Evolutionary conservation across 2,888 invertebrate species (phyloP).

Genomic region (Abrostola tripartita): DNA sequence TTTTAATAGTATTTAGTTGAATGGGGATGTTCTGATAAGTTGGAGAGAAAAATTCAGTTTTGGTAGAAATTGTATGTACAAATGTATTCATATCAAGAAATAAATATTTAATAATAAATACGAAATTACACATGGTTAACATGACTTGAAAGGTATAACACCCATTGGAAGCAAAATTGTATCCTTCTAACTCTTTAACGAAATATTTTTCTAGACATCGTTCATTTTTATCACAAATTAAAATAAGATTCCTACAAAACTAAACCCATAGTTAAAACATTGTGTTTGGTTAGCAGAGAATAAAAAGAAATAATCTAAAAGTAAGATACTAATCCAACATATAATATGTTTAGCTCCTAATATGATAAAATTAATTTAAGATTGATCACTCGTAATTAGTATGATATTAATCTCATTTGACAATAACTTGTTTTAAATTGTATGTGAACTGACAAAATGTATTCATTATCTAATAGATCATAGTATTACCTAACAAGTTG

Average conservation of each 20-base stretch:
- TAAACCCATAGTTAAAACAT: background rate
- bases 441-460: background rate
- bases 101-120: background rate
- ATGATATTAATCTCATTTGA: conserved; percentile 11
- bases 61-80: conserved; percentile 8
- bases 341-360: too few relatives aligned
- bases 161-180: too few relatives aligned
- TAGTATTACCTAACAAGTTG: background rate
- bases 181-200: too few relatives aligned
- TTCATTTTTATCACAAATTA: too few relatives aligned
- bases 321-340: too few relatives aligned
- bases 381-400: background rate
- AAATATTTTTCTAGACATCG: too few relatives aligned
- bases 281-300: background rate
- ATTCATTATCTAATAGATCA: background rate
- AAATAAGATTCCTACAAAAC: too few relatives aligned
- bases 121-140: too few relatives aligned
- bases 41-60: conserved; percentile 40
- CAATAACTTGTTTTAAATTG: conserved; percentile 12
- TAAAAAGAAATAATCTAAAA: background rate
- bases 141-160: too few relatives aligned
- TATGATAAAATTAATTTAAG: too few relatives aligned
- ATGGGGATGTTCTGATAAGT: conserved; percentile 59
- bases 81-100: background rate
- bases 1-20: conserved; percentile 74